Evolutionary conservation across 2,113 vertebrate species (phyloP), one percentile per base, ranked within the genome.

Genomic region (Nannospalax galili): DNA sequence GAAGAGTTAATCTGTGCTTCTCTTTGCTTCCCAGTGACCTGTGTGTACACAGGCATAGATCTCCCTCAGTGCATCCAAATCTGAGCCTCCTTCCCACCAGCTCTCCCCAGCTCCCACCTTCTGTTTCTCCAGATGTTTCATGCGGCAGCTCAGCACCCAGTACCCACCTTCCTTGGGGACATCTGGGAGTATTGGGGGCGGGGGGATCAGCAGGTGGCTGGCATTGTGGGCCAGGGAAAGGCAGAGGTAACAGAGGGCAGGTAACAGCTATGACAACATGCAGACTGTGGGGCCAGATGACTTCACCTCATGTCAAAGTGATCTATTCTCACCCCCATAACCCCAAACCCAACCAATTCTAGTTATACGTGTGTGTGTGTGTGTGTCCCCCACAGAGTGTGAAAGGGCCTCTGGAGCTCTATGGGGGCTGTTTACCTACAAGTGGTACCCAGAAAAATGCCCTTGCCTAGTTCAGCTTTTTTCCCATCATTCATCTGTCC

Each of bases 11-110:
- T 60, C 6, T 30, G 65, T 0, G 1, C 32, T 84, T 77, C 62
- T 86, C 74, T 97, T 96, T 86, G 80, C 56, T 81, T 97, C 90
- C 35, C 9, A 22, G 40, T 9, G 84, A 73, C 67, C 70, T 28
- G 78, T 88, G 77, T 77, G 42, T 14, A 14, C 62, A 15, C 26
- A 0, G 11, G 35, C 30, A 65, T 85, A 6, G 37, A 90, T 24
- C 32, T 64, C 19, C 40, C 22, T 60, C 45, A 77, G 64, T 30
- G 74, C 17, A 48, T 65, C 12, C 30, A 40, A 58, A 73, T n/a
- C 72, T 26, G 35, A 69, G 52, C 17, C 26, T 73, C 40, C 30
- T 56, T 67, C 15, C 42, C 15, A 26, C 64, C 72, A 11, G 48
- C 52, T 67, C n/a, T 40, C 32, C n/a, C 1, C 22, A 40, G 7